A percentile compares a stretch with the other conserved stretches of the same genome.
phyloP scores from a whole-genome alignment of 1,140 invertebrate species.

The Sycobia sp. region DNA sequence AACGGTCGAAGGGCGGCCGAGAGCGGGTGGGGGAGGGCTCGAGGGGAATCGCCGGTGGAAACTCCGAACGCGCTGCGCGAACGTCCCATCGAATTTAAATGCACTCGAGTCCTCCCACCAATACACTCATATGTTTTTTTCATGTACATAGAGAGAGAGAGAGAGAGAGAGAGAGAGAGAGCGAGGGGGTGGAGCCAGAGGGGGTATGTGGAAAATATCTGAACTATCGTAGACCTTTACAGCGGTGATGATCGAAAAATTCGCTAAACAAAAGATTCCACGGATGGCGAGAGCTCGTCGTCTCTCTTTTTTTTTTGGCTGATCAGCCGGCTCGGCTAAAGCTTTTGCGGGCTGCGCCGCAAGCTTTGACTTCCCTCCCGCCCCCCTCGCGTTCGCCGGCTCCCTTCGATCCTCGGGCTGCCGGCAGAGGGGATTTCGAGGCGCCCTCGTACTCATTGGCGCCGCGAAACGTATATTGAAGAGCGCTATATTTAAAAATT shows the following conservation, averaged over 20 bases:
- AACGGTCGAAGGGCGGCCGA: constrained; percentile 9
- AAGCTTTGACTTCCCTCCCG: constrained; percentile 56
- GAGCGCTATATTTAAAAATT: constrained; percentile 62
- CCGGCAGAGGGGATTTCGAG: constrained; percentile 36
- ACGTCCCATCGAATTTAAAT: constrained; percentile 45
- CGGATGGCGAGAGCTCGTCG: constrained; percentile 56
- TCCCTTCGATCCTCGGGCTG: constrained; percentile 20
- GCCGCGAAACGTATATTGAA: constrained; percentile 55
- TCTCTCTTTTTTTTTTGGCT: constrained; percentile 59
- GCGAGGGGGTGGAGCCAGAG: constrained; percentile 24
- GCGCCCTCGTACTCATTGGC: constrained; percentile 39
- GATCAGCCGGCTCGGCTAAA: constrained; percentile 61
- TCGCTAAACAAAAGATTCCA: constrained; percentile 64
- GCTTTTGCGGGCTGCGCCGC: constrained; percentile 37
- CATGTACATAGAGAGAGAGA: background rate
- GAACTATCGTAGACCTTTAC: background rate
- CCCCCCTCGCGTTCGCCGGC: constrained; percentile 22
- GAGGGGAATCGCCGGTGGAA: constrained; percentile 40
- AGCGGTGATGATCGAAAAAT: constrained; percentile 57
- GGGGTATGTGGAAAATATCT: too few relatives aligned
- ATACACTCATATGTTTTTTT: too few relatives aligned
- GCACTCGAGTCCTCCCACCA: constrained; percentile 40
- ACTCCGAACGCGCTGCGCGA: constrained; percentile 22
- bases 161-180: background rate
- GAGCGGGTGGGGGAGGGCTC: constrained; percentile 9